Percentiles rank a stretch among this genome's conserved stretches.
These are phyloP conservation scores for Ictidomys tridecemlineatus DNA, from an alignment of 2,113 vertebrate genomes.

Conservation along the genomic window DNA sequence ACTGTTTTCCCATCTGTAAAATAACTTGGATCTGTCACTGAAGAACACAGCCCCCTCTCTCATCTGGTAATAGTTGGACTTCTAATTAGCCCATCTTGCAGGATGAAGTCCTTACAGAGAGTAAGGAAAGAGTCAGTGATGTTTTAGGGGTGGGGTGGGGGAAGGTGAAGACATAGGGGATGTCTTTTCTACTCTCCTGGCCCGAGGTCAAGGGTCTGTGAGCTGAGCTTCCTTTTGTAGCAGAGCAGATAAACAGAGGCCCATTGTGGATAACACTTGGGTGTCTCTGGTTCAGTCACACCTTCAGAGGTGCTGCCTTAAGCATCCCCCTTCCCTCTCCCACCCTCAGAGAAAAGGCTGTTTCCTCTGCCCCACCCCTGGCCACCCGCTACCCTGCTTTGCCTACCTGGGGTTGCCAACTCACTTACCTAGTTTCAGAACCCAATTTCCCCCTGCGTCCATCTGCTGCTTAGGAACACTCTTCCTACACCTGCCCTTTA, in stretches of 20 bases:
- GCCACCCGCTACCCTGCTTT: neutral
- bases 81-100: neutral
- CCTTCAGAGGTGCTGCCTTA: neutral
- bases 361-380: neutral
- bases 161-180: neutral
- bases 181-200: neutral
- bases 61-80: neutral
- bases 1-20: slow-evolving; percentile 26
- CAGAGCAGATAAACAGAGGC: slow-evolving; percentile 16
- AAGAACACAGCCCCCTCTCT: neutral
- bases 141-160: too few species aligned
- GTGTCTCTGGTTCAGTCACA: neutral
- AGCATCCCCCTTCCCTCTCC: neutral
- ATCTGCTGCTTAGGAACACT: neutral
- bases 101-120: neutral
- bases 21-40: neutral
- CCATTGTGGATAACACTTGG: neutral
- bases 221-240: neutral
- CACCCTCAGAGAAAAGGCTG: neutral
- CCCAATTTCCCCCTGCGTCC: neutral
- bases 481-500: neutral
- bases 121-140: neutral
- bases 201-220: neutral
- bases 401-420: neutral
- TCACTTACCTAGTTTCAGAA: neutral